Evolutionary conservation across 2,113 vertebrate genomes (phyloP), one percentile per base, ranked within the genome.

Genomic region (Cervus canadensis): DNA sequence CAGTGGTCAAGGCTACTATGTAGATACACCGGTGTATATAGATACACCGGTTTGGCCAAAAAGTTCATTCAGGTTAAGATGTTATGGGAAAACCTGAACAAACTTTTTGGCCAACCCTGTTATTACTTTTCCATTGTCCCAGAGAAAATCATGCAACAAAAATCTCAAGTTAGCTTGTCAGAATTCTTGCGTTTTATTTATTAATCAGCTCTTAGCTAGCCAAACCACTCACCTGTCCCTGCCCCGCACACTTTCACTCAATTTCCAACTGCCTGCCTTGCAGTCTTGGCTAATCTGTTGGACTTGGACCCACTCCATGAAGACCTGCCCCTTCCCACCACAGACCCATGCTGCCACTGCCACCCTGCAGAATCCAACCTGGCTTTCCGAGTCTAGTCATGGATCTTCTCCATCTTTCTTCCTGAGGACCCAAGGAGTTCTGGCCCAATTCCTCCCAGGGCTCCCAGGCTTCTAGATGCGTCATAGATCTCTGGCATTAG

Each of bases 41-140:
- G 48, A 50, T 23, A 74, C 67, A 74, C n/a, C 11, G 67, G 6
- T 26, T 76, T 76, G 23, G 71, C 23, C 40, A 71, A 13, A 71
- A 71, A 40, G n/a, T 71, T 23, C 67, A 43, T 76, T 76, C 40
- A 26, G 71, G 71, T 76, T 76, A 76, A 76, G 71, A 43, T 1
- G 1, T 14, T 76, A 43, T 2, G 6, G 71, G 26, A 76, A 76
- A 76, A 43, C 23, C 12, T 43, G 71, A 43, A 76, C 71, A 26
- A 76, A 76, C 23, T 43, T 76, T 43, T 43, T 43, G 23, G 40
- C 71, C 71, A 43, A 13, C 21, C 23, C 40, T 76, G 48, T 64
- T 43, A 45, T 87, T 56, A 33, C 48, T 84, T 79, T 91, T 60
- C 67, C 30, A 43, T 71, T 78, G 87, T 88, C 67, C 48, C 57